Base-by-base conservation (phyloP, 2,888 invertebrate species). In the Trimorus sp. region DNA sequence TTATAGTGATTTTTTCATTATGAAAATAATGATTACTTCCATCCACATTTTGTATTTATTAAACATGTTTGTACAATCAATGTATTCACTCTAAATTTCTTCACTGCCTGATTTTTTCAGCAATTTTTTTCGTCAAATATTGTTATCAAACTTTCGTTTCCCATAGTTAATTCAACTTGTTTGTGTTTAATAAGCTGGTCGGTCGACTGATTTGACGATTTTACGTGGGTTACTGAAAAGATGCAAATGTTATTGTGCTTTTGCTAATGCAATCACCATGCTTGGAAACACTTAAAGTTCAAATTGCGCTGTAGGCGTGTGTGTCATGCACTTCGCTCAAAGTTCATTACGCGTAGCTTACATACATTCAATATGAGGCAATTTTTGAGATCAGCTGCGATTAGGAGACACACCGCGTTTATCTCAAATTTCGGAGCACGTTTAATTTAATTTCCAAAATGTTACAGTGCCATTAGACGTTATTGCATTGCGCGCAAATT, bases 171-270 rank as follows among this genome's bases (percentile, higher is more conserved):
- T 40, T 40, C 11, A 9, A 40, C 11, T 40, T 40, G 40, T 40
- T 40, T 40, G 11, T 49, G n/a, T n/a, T n/a, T 7, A 49, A n/a
- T 14, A 49, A n/a, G 1, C n/a, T 49, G 1, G 3, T 4, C 36
- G 37, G 12, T 58, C 45, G 12, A 26, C 49, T 40, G 38, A 63
- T 51, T 63, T 37, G 49, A 15, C 49, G 63, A 51, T 14, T 51
- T 63, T 63, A 51, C 45, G 14, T 53, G 40, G 66, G 53, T 26
- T 42, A 54, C 40, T 26, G 8, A 40, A 53, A 66, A 14, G 38
- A 42, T 54, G 42, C 53, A 66, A 54, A 66, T 66, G 54, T 42
- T 66, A 53, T 53, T 66, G 6, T 66, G 66, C 49, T 65, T 66
- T 37, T 38, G 42, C 53, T 66, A 66, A 66, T 54, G 42, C 42